Evolutionary conservation across 2,888 invertebrate species (phyloP), one percentile per base, ranked within the genome.

Genomic region (Dryobota labecula): DNA sequence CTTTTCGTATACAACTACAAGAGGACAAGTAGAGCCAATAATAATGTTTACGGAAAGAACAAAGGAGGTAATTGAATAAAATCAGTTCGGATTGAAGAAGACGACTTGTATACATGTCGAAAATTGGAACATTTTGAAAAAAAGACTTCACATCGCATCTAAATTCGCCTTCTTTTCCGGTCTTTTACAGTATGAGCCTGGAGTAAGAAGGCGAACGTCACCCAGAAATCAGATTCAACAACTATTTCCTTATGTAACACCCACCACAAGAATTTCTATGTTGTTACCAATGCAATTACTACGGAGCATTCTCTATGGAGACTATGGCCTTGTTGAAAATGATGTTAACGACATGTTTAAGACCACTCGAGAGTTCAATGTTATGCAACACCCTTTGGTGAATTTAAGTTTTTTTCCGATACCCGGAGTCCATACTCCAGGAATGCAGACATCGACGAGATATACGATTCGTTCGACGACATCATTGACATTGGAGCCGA

Each of bases 331-430:
- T 18, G 11, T 27, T 5, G 81, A 67, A 11, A 45, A 60, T 3
- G 45, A 62, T 1, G 54, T 80, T 13, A n/a, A 30, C 24, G 76
- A 80, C 2, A 75, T 78, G 64, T 78, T 78, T 47, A 75, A 61
- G 18, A 41, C 80, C 0, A 56, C 76, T 33, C 13, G 7, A 24
- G 2, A 45, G 3, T 1, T 13, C 0, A 0, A 64, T 30, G 13
- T 2, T 18, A 5, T 18, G 8, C 24, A 68, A 18, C 80, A 78
- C 30, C 80, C 69, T 0, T 64, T 78, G 24, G 64, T 36, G 24
- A 80, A 78, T 36, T 68, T 64, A 47, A 80, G 63, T 56, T 5
- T 64, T 9, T 13, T 51, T 6, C 38, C 54, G 1, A 3, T 78
- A 64, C 45, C 49, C 2, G 68, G 30, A 11, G 3, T 73, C n/a